Percentiles rank a stretch among this genome's conserved stretches.
These are phyloP conservation scores for Gymnoscelis rufifasciata DNA, from an alignment of 2,888 invertebrate species.

Conservation along the genomic window DNA sequence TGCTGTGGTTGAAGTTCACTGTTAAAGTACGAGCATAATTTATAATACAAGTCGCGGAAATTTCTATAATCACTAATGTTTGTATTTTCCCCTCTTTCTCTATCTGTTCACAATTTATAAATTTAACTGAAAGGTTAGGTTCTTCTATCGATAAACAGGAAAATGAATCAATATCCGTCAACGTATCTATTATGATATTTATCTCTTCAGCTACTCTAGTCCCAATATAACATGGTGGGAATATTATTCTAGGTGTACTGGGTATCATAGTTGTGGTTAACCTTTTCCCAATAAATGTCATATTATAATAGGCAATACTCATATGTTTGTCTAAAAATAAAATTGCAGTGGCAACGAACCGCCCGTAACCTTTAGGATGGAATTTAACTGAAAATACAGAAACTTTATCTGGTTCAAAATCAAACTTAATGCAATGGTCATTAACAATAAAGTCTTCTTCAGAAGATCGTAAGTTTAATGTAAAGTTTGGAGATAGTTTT, in stretches of 20 bases:
- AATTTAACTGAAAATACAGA: slow-evolving; percentile 49
- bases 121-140: slow-evolving; percentile 40
- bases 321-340: slow-evolving; percentile 62
- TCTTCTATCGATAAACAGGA: slow-evolving; percentile 49
- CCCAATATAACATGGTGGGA: slow-evolving; percentile 57
- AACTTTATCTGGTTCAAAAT: slow-evolving; percentile 42
- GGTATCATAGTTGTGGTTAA: slow-evolving; percentile 50
- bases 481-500: slow-evolving; percentile 57
- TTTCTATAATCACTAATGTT: slow-evolving; percentile 48
- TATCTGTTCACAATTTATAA: slow-evolving; percentile 35
- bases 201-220: slow-evolving; percentile 38
- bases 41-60: slow-evolving; percentile 40
- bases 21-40: slow-evolving; percentile 40
- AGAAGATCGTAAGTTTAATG: slow-evolving; percentile 44
- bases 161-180: slow-evolving; percentile 43
- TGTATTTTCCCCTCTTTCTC: slow-evolving; percentile 30
- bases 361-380: slow-evolving; percentile 59
- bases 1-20: slow-evolving; percentile 48
- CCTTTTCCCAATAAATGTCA: slow-evolving; percentile 59
- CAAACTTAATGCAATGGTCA: slow-evolving; percentile 57
- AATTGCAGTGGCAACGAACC: slow-evolving; percentile 54
- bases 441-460: slow-evolving; percentile 40
- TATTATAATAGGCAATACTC: slow-evolving; percentile 59
- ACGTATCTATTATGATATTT: slow-evolving; percentile 45
- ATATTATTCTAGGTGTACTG: slow-evolving; percentile 51